These are phyloP conservation scores for Labeo rohita DNA, from an alignment of 2,113 vertebrate species.

Conservation along the genomic window DNA sequence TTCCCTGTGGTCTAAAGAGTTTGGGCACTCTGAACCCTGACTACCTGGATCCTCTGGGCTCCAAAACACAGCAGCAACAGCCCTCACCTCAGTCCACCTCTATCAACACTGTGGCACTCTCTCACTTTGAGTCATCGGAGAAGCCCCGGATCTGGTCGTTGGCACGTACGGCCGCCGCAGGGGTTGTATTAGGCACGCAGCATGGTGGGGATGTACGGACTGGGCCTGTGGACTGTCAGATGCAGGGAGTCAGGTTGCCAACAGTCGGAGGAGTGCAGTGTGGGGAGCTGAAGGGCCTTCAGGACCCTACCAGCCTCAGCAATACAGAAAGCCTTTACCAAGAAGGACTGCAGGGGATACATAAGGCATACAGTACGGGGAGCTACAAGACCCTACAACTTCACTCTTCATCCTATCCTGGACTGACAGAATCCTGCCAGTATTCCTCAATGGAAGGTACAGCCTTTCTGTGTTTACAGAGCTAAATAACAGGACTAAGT, in stretches of 20 bases:
- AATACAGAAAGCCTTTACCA: conserved; percentile 70
- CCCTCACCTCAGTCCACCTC: conserved; percentile 47
- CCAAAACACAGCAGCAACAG: conserved; percentile 63
- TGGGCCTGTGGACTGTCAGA: conserved; percentile 72
- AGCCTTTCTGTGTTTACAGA: background rate
- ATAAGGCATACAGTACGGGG: conserved; percentile 78
- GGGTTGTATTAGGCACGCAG: conserved; percentile 69
- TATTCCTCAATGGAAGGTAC: conserved; percentile 87
- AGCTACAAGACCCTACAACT: conserved; percentile 81
- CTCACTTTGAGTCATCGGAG: conserved; percentile 79
- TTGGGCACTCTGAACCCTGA: conserved; percentile 66
- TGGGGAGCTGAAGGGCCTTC: conserved; percentile 64
- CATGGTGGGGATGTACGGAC: conserved; percentile 69
- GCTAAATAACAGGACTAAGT: background rate
- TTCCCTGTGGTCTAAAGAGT: conserved; percentile 77
- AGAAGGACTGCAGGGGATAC: conserved; percentile 66
- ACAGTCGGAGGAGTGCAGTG: conserved; percentile 63
- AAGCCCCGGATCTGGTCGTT: conserved; percentile 94
- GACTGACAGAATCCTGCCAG: conserved; percentile 81
- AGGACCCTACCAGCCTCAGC: conserved; percentile 67
- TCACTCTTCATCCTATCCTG: conserved; percentile 80
- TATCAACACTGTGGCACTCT: conserved; percentile 63
- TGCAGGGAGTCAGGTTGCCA: conserved; percentile 68
- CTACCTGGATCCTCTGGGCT: conserved; percentile 72
- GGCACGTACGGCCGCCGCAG: conserved; percentile 84